Evolutionary conservation across 2,888 invertebrate genomes (phyloP).

Genomic region (Agrilus cyanescens): DNA sequence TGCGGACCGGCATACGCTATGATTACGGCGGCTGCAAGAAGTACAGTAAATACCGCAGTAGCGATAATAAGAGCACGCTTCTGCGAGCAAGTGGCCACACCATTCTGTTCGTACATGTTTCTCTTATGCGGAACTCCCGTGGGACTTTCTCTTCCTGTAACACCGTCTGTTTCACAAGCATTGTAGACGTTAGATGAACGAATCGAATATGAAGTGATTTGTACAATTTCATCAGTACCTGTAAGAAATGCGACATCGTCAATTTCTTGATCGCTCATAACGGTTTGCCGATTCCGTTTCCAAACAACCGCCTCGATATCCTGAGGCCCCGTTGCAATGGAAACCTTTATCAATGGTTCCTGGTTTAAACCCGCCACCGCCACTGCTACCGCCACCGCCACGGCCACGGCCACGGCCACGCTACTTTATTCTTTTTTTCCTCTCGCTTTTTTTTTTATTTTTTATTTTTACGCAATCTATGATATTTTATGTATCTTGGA

Average conservation of each 20-base stretch:
- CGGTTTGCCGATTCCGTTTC: slow-evolving; percentile 36
- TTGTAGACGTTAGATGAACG: slow-evolving; percentile 29
- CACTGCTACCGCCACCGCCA: slow-evolving; percentile 14
- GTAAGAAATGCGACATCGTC: slow-evolving; percentile 89
- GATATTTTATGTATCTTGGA: neutral
- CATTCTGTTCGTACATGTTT: slow-evolving; percentile 58
- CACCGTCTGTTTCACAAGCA: slow-evolving; percentile 35
- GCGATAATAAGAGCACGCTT: slow-evolving; percentile 73
- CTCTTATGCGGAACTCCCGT: slow-evolving; percentile 47
- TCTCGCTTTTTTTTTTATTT: too few species aligned
- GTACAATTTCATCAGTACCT: slow-evolving; percentile 43
- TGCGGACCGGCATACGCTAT: slow-evolving; percentile 86
- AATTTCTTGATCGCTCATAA: slow-evolving; percentile 84
- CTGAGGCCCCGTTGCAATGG: slow-evolving; percentile 35
- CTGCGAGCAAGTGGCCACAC: slow-evolving; percentile 80
- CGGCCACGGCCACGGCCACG: neutral
- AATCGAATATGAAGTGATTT: slow-evolving; percentile 23
- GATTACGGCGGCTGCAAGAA: slow-evolving; percentile 73
- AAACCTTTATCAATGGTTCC: slow-evolving; percentile 36
- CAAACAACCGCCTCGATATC: slow-evolving; percentile 39
- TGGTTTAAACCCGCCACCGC: slow-evolving; percentile 33
- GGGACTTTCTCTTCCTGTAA: slow-evolving; percentile 49
- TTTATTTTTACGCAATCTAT: neutral
- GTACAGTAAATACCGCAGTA: slow-evolving; percentile 63
- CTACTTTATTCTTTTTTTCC: neutral